Evolutionary conservation across 2,797 vertebrate genomes (phyloP), one percentile per base, ranked within the genome.

Genomic region (Melanotaenia trifasciata): DNA sequence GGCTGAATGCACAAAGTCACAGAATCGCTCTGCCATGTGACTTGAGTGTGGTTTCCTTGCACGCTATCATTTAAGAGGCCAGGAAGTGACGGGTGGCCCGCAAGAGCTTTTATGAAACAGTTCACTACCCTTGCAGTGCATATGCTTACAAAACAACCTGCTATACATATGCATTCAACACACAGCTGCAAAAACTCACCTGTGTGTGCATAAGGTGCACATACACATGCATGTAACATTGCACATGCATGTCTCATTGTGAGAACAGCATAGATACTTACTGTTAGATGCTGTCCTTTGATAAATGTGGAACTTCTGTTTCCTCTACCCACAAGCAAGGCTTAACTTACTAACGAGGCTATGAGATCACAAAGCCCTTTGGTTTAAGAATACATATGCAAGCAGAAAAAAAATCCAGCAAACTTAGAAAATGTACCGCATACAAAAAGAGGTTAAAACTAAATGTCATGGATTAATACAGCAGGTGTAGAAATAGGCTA

Each of bases 11-110:
- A 43, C 38, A 76, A 65, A n/a, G 80, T 53, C 38, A 58, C 84
- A 84, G 60, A 43, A 58, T 28, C 22, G 24, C 18, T 2, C 0
- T 0, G 57, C 90, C 91, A 94, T 14, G 3, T 93, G 91, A 85
- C 62, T 14, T 3, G 58, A 22, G 70, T 91, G 92, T 64, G 92
- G 83, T 88, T 90, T 90, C 65, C 53, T 58, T 14, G 20, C 33
- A 0, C 50, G 30, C 18, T 47, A 32, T 75, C n/a, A 22, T 36
- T 70, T 20, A 73, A 61, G 12, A 67, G 0, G 75, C 83, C 92
- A 91, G 94, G 93, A 94, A 92, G 87, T 82, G 0, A 24, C 32
- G 53, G 57, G 11, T 63, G 74, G 57, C 60, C 54, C 1, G 0
- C 40, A 2, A 20, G 43, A 32, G 58, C 24, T 22, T 63, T 58